Evolutionary conservation across 1,140 invertebrate species (phyloP).

Genomic region (Drosophila sproati): DNA sequence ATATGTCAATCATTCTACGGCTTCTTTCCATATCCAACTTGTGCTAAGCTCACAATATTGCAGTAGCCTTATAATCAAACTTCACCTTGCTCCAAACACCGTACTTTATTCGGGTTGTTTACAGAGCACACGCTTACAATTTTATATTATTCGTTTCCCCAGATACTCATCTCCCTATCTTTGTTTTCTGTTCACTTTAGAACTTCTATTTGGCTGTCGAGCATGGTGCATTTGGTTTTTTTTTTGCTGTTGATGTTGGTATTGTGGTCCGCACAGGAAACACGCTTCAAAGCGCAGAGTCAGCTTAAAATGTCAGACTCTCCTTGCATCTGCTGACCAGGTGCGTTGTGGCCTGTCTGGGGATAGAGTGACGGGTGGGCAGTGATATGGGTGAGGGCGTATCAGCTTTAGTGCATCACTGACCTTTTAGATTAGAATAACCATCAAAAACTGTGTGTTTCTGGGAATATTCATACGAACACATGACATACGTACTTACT

Average conservation of each 20-base stretch:
- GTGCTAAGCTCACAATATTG: background rate
- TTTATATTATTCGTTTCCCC: background rate
- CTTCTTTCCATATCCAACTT: conserved; percentile 13
- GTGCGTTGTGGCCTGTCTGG: background rate
- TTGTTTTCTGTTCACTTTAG: background rate
- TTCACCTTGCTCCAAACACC: conserved; percentile 16
- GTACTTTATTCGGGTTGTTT: conserved; percentile 23
- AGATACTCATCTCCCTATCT: background rate
- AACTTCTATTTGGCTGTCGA: conserved; percentile 20
- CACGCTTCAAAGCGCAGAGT: conserved; percentile 21
- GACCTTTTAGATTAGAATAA: conserved; percentile 3
- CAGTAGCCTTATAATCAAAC: conserved; percentile 49
- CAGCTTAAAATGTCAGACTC: conserved; percentile 50
- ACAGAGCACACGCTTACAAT: conserved; percentile 26
- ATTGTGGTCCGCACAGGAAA: conserved; percentile 1
- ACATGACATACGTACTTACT: background rate
- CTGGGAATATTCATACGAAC: conserved; percentile 2
- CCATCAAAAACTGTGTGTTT: conserved; percentile 19
- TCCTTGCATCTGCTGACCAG: conserved; percentile 26
- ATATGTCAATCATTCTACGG: background rate
- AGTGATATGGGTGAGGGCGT: background rate
- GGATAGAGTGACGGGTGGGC: background rate
- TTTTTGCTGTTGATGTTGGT: conserved; percentile 1
- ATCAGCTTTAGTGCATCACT: conserved; percentile 8
- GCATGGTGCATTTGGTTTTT: conserved; percentile 5